These are phyloP conservation scores for Festucalex cinctus DNA, from an alignment of 2,113 vertebrate species.

Conservation along the genomic window DNA sequence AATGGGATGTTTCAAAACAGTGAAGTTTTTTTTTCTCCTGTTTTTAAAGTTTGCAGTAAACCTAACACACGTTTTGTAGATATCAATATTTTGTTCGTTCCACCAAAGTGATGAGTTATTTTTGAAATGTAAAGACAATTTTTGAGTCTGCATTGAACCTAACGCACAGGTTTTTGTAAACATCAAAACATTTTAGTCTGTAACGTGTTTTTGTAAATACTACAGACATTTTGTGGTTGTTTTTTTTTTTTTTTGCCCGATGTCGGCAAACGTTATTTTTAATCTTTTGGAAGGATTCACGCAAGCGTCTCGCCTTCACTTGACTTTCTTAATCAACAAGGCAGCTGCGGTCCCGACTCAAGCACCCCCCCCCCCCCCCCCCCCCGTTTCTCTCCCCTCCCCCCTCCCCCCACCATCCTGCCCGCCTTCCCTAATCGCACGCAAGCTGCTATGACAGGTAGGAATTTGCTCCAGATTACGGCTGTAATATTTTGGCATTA, in stretches of 20 bases:
- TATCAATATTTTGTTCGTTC: background rate
- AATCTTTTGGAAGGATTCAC: background rate
- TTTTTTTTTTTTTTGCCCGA: background rate
- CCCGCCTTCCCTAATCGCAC: conserved; percentile 38
- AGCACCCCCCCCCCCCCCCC: background rate
- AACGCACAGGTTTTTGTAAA: too few species aligned
- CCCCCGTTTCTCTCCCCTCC: too few species aligned
- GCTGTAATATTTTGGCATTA: conserved; percentile 76
- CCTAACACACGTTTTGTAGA: background rate
- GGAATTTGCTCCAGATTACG: conserved; percentile 69
- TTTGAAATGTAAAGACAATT: too few species aligned
- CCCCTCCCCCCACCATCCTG: background rate
- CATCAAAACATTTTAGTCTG: too few species aligned
- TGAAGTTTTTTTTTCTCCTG: too few species aligned
- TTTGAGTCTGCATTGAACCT: too few species aligned
- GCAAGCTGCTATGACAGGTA: conserved; percentile 61
- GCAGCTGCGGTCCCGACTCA: conserved; percentile 11
- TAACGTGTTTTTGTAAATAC: too few species aligned
- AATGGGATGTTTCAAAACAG: too few species aligned
- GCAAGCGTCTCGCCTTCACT: background rate
- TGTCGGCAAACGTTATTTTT: background rate
- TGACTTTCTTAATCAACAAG: conserved; percentile 2
- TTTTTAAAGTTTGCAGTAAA: too few species aligned
- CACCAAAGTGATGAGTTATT: too few species aligned
- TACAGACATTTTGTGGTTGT: background rate